Conservation (phyloP, 1,140 invertebrate genomes). For the Ceratina calcarata region DNA sequence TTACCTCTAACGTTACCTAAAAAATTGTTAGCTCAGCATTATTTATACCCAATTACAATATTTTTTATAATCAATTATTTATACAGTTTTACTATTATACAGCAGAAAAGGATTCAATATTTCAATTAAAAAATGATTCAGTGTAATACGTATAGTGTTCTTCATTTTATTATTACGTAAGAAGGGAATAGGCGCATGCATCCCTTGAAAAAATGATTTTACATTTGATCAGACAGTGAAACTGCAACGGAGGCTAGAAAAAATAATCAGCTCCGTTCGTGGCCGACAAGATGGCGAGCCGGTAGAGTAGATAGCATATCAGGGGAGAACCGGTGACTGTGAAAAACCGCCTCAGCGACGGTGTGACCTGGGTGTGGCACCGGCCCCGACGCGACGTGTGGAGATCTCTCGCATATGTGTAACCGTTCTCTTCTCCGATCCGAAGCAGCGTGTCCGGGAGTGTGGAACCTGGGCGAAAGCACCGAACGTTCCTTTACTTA, state of each 20-base stretch:
- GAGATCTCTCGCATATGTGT: constrained; percentile 51
- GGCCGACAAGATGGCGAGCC: constrained; percentile 13
- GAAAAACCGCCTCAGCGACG: constrained; percentile 30
- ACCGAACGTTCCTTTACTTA: constrained; percentile 15
- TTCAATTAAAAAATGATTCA: no score
- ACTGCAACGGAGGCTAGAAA: background rate
- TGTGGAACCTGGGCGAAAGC: constrained; percentile 39
- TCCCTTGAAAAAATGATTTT: no score
- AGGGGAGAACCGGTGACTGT: constrained; percentile 1
- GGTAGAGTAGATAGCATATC: constrained; percentile 37
- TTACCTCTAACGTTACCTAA: no score
- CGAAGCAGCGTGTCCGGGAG: constrained; percentile 17
- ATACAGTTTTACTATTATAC: no score
- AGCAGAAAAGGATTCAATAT: no score
- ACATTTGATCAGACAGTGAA: no score
- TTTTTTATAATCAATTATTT: no score
- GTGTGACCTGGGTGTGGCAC: constrained; percentile 48
- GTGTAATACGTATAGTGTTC: no score
- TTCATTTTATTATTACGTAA: no score
- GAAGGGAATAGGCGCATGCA: no score
- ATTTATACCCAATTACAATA: no score
- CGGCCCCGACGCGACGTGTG: constrained; percentile 14
- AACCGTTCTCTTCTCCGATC: constrained; percentile 24
- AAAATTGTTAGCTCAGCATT: no score
- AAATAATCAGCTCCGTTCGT: background rate